phyloP scores from a whole-genome alignment of 1,140 invertebrate genomes.

The Centruroides vittatus region DNA sequence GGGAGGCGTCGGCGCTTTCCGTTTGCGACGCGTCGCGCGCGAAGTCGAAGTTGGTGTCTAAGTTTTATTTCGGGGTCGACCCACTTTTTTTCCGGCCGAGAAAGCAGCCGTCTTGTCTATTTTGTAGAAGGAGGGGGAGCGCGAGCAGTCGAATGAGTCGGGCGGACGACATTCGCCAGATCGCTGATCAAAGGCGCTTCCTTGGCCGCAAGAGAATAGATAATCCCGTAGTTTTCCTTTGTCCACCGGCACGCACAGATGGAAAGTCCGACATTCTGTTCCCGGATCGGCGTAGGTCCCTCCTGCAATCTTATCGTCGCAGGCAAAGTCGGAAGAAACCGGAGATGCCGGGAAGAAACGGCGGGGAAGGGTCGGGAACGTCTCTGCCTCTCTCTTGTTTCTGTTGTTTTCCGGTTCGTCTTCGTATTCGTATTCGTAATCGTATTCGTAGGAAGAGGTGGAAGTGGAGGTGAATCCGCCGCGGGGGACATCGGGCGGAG shows the following conservation, averaged over 20 bases:
- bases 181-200: conserved; percentile 16
- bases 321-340: conserved; percentile 11
- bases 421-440: conserved; percentile 14
- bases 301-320: conserved; percentile 19
- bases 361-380: background rate
- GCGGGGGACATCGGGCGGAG: background rate
- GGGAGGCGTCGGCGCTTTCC: too few relatives aligned
- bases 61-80: too few relatives aligned
- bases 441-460: conserved; percentile 9
- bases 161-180: conserved; percentile 9
- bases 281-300: conserved; percentile 19
- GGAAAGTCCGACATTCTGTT: conserved; percentile 19
- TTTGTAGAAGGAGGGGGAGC: conserved; percentile 7
- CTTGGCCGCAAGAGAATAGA: conserved; percentile 14
- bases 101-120: conserved; percentile 3
- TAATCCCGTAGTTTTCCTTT: conserved; percentile 16
- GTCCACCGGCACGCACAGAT: conserved; percentile 16
- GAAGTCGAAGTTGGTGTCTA: too few relatives aligned
- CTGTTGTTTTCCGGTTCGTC: conserved; percentile 2
- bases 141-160: conserved; percentile 5
- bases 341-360: too few relatives aligned
- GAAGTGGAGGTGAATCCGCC: conserved; percentile 3
- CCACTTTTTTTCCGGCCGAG: too few relatives aligned
- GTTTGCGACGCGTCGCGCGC: too few relatives aligned
- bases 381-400: conserved; percentile 2